Conservation (phyloP, 1,140 invertebrate genomes). For the Homalodisca vitripennis region DNA sequence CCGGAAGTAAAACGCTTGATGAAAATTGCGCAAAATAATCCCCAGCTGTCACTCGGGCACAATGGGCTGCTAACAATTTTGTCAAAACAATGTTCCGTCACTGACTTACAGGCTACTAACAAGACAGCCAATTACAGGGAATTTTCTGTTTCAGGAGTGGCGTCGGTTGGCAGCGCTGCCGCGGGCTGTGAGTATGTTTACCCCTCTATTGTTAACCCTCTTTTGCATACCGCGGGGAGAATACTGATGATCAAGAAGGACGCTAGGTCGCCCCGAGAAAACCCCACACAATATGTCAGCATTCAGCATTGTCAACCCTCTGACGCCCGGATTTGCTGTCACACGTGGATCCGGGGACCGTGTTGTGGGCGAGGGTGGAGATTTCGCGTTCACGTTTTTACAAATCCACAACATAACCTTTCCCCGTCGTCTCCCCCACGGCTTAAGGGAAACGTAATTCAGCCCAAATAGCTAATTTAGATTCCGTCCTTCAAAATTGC, state of each 20-base stretch:
- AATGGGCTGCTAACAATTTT: no score
- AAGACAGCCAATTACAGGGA: conserved; percentile 16
- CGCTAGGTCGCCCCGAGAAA: background rate
- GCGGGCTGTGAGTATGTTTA: conserved; percentile 13
- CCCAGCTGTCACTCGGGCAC: no score
- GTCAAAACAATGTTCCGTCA: no score
- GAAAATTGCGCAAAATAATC: no score
- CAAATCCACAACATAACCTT: background rate
- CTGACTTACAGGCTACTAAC: background rate
- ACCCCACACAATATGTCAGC: conserved; percentile 15
- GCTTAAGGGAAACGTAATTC: no score
- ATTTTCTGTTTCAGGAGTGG: conserved; percentile 13
- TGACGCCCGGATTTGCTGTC: background rate
- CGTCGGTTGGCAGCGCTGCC: background rate
- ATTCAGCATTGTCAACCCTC: background rate
- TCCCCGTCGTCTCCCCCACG: no score
- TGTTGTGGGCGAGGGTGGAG: background rate
- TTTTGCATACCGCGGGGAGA: conserved; percentile 12
- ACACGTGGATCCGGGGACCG: background rate
- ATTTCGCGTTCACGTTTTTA: background rate
- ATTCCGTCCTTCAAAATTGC: no score
- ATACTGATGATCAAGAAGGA: conserved; percentile 5
- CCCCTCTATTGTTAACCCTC: conserved; percentile 23
- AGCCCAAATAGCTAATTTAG: no score
- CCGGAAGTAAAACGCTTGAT: no score